Conservation (phyloP, 1,140 invertebrate species). For the Lepidotrigona ventralis region DNA sequence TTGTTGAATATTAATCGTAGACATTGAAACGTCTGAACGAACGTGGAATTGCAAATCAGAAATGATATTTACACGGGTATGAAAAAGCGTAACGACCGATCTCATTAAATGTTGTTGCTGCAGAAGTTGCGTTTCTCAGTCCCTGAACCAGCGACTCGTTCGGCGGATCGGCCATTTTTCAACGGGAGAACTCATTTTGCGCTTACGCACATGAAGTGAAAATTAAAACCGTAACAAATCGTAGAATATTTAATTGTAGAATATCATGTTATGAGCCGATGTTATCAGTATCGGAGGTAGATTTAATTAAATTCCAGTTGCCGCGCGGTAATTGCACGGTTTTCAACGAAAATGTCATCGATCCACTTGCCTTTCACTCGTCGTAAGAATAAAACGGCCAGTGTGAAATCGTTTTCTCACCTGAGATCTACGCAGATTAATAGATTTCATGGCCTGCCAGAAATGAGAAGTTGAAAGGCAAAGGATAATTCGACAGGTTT, state of each 20-base stretch:
- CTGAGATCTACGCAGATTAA: background rate
- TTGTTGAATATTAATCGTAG: background rate
- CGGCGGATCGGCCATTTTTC: background rate
- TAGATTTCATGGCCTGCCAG: background rate
- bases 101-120: slow-evolving; percentile 4
- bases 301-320: slow-evolving; percentile 7
- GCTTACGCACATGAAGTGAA: background rate
- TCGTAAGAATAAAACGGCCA: background rate
- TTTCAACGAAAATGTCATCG: slow-evolving; percentile 17
- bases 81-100: slow-evolving; percentile 3
- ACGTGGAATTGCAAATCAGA: background rate
- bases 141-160: background rate
- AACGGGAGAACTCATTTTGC: background rate
- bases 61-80: background rate
- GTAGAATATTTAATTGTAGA: background rate
- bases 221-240: slow-evolving; percentile 8
- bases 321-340: background rate
- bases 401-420: background rate
- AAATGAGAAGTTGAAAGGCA: slow-evolving; percentile 43
- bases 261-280: background rate
- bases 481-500: slow-evolving; percentile 54
- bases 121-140: background rate
- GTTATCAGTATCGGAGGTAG: background rate
- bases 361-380: slow-evolving; percentile 14
- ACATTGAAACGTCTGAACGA: background rate